Evolutionary conservation across 2,797 vertebrate species (phyloP), one percentile per base, ranked within the genome.

Genomic region (Bradypus variegatus): DNA sequence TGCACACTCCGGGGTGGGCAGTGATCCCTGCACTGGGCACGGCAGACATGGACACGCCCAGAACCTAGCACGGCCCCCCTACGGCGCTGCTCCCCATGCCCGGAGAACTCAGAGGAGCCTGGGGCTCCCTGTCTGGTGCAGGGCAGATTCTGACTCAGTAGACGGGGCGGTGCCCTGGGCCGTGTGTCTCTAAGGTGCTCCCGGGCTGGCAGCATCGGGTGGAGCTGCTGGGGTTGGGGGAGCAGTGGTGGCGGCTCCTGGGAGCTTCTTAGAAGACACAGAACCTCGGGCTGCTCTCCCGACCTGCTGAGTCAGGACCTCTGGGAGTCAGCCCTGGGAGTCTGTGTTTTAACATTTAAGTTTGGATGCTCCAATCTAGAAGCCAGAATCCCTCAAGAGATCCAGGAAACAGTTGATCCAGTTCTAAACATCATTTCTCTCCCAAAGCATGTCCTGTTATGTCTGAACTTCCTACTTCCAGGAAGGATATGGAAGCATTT

Each of bases 1-100:
- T 78, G n/a, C n/a, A 1, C 33, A 2, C 1, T 41, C 79, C 29
- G 8, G 1, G 1, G 31, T 48, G 72, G 81, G 48, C 31, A 2
- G 36, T 4, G 62, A 13, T 11, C 2, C 2, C 6, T 48, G 31
- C 15, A 23, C n/a, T n/a, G 8, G 53, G 27, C 27, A 36, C n/a
- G 9, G 16, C 4, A 3, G 19, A 45, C 4, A 11, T 5, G 31
- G 64, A 31, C 6, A 1, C 29, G 21, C 27, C n/a, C 2, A 0
- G 27, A 14, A 6, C 41, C 6, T 45, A 45, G 41, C 41, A 45
- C 41, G 41, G 41, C 41, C 33, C 25, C 58, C 45, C 16, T 23
- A 45, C 55, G 14, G 55, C 0, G 8, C 36, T 5, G 65, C 8
- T 45, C 53, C 8, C 6, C 31, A 45, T 6, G 25, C 13, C 2